These are phyloP conservation scores for Melanotaenia boesemani DNA, from an alignment of 2,797 vertebrate genomes.

Conservation along the genomic window DNA sequence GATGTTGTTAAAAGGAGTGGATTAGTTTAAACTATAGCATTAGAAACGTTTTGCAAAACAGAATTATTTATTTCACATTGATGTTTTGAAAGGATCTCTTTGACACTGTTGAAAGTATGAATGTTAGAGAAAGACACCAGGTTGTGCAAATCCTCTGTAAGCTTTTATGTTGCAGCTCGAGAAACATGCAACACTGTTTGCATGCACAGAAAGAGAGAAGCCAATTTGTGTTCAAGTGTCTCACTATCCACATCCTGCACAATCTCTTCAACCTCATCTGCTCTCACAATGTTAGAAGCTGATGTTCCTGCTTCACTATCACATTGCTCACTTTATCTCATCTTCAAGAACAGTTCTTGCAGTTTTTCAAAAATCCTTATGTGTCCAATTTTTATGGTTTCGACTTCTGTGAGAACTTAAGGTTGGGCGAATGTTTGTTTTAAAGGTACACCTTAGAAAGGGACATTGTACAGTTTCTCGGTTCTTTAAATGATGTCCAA, in stretches of 20 bases:
- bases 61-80: not conserved
- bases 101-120: not conserved
- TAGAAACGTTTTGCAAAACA: not conserved
- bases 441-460: not conserved
- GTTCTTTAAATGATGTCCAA: not conserved
- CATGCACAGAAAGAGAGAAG: too few relatives aligned
- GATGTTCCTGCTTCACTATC: constrained; percentile 1
- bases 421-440: not conserved
- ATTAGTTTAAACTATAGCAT: not conserved
- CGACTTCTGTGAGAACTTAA: not conserved
- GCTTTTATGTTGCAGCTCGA: not conserved
- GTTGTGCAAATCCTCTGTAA: constrained; percentile 3
- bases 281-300: not conserved
- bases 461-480: not conserved
- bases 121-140: not conserved
- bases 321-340: not conserved
- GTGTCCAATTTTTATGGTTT: not conserved
- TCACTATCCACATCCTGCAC: not conserved
- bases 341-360: not conserved
- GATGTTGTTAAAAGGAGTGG: not conserved
- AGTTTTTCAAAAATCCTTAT: not conserved
- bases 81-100: constrained; percentile 1
- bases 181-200: not conserved
- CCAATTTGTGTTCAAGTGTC: too few relatives aligned
- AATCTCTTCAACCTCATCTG: not conserved